Evolutionary conservation across 2,888 invertebrate species (phyloP).

Genomic region (Melieria omissa): DNA sequence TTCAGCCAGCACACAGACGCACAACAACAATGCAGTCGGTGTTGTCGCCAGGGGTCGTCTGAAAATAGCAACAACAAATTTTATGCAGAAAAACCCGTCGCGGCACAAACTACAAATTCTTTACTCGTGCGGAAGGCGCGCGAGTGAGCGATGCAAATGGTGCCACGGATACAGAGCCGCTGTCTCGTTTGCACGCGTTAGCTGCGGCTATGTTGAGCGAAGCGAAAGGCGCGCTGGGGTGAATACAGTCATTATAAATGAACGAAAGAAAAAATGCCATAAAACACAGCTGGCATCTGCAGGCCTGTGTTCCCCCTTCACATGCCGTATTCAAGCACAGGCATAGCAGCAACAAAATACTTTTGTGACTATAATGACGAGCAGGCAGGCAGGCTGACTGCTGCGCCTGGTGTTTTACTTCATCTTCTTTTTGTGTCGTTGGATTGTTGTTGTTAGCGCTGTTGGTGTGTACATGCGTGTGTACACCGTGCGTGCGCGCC

Average conservation of each 20-base stretch:
- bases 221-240: conserved; percentile 36
- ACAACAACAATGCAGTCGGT: conserved; percentile 11
- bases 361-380: conserved; percentile 23
- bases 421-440: neutral
- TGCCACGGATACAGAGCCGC: neutral
- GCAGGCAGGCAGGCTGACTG: conserved; percentile 17
- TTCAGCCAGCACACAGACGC: conserved; percentile 1
- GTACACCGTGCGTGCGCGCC: conserved; percentile 4
- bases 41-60: neutral
- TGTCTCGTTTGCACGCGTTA: neutral
- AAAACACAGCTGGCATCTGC: conserved; percentile 59
- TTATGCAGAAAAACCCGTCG: neutral
- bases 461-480: neutral
- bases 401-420: conserved; percentile 9
- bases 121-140: too few species aligned
- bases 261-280: conserved; percentile 44
- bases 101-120: conserved; percentile 14
- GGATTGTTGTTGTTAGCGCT: neutral
- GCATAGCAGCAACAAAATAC: too few species aligned
- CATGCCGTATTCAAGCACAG: too few species aligned
- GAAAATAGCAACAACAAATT: conserved; percentile 8
- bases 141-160: too few species aligned
- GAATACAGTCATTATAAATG: conserved; percentile 22
- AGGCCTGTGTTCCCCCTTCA: conserved; percentile 9
- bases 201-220: conserved; percentile 33